Evolutionary conservation across 2,113 vertebrate genomes (phyloP), one percentile per base, ranked within the genome.

Genomic region (Mus musculus): DNA sequence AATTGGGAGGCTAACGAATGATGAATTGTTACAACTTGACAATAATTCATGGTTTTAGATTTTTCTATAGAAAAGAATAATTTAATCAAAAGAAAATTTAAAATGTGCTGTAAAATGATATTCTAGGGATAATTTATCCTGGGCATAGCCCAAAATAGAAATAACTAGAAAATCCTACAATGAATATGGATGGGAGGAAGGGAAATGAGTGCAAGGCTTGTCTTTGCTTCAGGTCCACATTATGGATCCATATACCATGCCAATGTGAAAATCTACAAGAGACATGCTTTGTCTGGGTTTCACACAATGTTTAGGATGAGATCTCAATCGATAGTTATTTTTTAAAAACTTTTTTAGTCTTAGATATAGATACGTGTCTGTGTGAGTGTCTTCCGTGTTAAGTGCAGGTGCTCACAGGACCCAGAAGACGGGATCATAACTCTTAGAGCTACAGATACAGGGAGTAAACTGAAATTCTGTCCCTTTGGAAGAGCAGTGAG

Each of bases 61-160:
- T 85, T 87, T 96, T 91, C 52, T 91, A 46, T 22, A 90, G 56
- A 88, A 93, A 88, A 85, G 39, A 9, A 13, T 78, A 75, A 67
- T 93, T 93, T 92, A 90, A 46, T 82, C 72, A 65, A 82, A 94
- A 85, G 81, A 86, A 16, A 88, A 13, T 69, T 65, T 54, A 42
- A 16, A 56, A 89, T 49, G 10, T 73, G 20, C 10, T 52, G 1
- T 13, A 39, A 90, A 52, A 69, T 86, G 30, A 86, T 86, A 56
- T 59, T 10, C 33, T 72, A 30, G 54, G 39, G 65, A 77, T 78
- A 36, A 54, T 49, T 76, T 81, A 71, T 67, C 30, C 24, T 88
- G 59, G 42, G 72, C 28, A 88, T 36, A 94, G 56, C 28, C 76
- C 84, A 59, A 46, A 54, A n/a, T 65, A 65, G 52, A 30, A 63